Percentiles rank a stretch among this genome's conserved stretches.
phyloP scores from a whole-genome alignment of 2,113 vertebrate genomes.

The Clarias macrocephalus region DNA sequence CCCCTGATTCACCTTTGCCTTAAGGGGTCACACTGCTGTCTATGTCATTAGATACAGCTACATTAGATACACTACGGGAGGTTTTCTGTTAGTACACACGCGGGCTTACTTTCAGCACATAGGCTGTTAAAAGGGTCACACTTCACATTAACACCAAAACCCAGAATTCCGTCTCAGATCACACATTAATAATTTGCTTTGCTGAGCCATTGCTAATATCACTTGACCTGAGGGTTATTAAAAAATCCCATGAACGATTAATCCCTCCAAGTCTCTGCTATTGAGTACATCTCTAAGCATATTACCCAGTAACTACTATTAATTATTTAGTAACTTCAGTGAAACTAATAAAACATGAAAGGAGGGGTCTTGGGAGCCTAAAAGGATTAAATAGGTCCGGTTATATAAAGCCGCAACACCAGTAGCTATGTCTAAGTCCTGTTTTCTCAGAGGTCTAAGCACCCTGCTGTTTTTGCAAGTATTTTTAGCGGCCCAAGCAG shows the following conservation, averaged over 20 bases:
- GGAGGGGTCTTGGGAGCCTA: background rate
- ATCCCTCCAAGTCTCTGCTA: background rate
- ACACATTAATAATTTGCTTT: constrained; percentile 2
- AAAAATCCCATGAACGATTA: background rate
- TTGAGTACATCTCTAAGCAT: background rate
- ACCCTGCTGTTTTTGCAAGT: background rate
- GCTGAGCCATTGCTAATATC: background rate
- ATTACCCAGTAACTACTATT: background rate
- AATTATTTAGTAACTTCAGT: constrained; percentile 7
- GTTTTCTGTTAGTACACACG: background rate
- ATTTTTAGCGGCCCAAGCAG: background rate
- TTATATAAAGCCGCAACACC: background rate
- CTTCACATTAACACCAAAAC: background rate
- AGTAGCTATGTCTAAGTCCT: background rate
- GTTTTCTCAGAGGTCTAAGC: background rate
- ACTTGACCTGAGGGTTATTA: constrained; percentile 13
- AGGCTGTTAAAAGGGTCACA: background rate
- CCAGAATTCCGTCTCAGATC: background rate
- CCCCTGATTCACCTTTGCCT: constrained; percentile 22
- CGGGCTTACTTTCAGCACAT: background rate
- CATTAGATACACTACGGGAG: constrained; percentile 1
- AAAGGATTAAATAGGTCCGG: background rate
- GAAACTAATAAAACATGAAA: constrained; percentile 6
- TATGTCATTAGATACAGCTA: background rate
- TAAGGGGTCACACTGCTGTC: background rate